phyloP scores from a whole-genome alignment of 2,797 vertebrate genomes.

The Eulemur mongoz region DNA sequence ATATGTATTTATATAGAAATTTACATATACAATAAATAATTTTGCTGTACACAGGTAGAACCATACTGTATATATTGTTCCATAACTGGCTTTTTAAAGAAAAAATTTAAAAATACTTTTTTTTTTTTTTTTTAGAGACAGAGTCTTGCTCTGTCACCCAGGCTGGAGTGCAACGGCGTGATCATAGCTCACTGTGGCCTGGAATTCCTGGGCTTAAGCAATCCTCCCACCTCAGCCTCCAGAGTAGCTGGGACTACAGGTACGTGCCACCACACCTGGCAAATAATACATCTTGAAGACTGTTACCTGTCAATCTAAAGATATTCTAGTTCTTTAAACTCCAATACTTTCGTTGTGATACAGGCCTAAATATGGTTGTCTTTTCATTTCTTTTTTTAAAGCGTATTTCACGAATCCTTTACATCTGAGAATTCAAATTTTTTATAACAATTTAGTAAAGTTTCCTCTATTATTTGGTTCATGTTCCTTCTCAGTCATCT shows the following conservation, averaged over 20 bases:
- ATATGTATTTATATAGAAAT: conserved; percentile 3
- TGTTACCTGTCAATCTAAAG: background rate
- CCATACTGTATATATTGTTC: background rate
- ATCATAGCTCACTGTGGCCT: background rate
- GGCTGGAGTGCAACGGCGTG: background rate
- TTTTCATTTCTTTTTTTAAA: conserved; percentile 30
- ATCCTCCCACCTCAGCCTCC: background rate
- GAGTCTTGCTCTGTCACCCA: background rate
- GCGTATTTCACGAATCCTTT: background rate
- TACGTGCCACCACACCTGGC: background rate
- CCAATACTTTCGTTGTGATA: background rate
- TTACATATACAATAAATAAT: background rate
- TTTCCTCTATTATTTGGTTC: conserved; percentile 10
- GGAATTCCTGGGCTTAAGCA: background rate
- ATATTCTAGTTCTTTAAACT: too few species aligned
- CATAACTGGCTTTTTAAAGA: background rate
- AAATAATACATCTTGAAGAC: background rate
- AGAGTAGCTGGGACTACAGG: background rate
- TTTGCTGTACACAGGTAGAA: background rate
- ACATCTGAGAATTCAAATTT: conserved; percentile 13
- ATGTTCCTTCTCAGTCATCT: background rate
- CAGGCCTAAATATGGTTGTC: background rate
- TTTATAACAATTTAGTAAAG: background rate
- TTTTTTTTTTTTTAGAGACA: background rate
- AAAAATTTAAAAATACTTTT: background rate